Evolutionary conservation across 2,888 invertebrate genomes (phyloP).

Genomic region (Phortica okadai): DNA sequence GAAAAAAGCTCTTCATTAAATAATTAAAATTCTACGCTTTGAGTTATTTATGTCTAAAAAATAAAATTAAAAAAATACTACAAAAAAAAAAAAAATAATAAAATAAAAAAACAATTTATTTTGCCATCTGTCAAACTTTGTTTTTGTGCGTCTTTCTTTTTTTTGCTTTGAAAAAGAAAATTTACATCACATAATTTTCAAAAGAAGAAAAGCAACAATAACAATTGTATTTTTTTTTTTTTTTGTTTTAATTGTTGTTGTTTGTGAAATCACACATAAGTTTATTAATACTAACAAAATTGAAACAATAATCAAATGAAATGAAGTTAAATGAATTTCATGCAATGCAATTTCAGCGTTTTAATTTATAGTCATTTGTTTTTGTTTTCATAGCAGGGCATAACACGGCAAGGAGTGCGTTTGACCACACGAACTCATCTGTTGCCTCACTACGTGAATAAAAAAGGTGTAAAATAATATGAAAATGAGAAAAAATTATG

Average conservation of each 20-base stretch:
- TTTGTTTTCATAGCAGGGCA: not conserved
- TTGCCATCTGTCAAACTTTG: too few relatives aligned
- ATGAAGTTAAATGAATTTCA: conserved; percentile 4
- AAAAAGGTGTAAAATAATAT: not conserved
- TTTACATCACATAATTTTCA: not conserved
- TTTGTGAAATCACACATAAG: conserved; percentile 15
- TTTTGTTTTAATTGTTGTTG: not conserved
- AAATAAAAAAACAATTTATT: too few relatives aligned
- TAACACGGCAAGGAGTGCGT: too few relatives aligned
- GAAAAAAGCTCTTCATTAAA: too few relatives aligned
- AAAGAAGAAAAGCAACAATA: not conserved
- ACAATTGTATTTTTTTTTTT: not conserved
- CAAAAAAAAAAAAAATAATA: too few relatives aligned
- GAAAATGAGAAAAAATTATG: conserved; percentile 12
- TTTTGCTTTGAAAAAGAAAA: too few relatives aligned
- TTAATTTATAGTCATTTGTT: conserved; percentile 20
- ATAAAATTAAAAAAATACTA: too few relatives aligned
- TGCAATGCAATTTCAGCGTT: not conserved
- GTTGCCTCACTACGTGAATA: conserved; percentile 3
- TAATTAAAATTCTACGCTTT: too few relatives aligned
- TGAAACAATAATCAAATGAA: conserved; percentile 30
- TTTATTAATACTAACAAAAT: conserved; percentile 29
- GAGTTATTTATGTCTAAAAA: too few relatives aligned
- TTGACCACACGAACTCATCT: not conserved
- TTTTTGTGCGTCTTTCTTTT: too few relatives aligned